Percentiles rank a stretch among this genome's conserved stretches.
Conservation (phyloP, 2,113 vertebrate genomes). For the Ahaetulla prasina region DNA sequence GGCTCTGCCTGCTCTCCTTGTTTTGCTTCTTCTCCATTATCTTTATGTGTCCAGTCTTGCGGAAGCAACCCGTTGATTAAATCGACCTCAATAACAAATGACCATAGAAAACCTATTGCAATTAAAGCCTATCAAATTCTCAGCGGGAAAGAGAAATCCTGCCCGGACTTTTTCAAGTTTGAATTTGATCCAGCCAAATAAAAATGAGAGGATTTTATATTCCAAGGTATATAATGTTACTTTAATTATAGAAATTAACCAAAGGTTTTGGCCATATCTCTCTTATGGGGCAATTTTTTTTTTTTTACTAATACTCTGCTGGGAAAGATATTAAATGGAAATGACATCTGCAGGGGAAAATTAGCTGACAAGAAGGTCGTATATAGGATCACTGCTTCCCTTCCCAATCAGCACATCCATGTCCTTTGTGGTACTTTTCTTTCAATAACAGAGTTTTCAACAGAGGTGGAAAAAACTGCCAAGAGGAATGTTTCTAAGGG, state of each 20-base stretch:
- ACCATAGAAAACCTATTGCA: conserved; percentile 62
- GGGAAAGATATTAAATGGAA: not conserved
- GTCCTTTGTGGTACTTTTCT: not conserved
- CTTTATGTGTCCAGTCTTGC: conserved; percentile 58
- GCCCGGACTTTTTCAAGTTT: conserved; percentile 66
- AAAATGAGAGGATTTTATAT: conserved; percentile 66
- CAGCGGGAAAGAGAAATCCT: conserved; percentile 66
- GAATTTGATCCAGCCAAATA: conserved; percentile 62
- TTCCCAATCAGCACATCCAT: not conserved
- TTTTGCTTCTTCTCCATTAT: conserved; percentile 62
- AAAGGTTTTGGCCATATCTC: conserved; percentile 38
- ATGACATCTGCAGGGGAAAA: not conserved
- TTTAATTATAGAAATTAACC: conserved; percentile 58
- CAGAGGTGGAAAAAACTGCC: not conserved
- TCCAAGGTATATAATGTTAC: conserved; percentile 62
- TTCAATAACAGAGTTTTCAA: not conserved
- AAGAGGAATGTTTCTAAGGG: not conserved
- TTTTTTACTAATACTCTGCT: not conserved
- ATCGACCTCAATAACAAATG: conserved; percentile 68
- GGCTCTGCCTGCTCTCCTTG: conserved; percentile 22
- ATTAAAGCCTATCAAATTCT: conserved; percentile 67
- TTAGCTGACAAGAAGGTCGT: not conserved
- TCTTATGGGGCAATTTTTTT: conserved; percentile 27
- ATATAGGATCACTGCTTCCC: not conserved
- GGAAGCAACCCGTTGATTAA: conserved; percentile 69